phyloP scores from a whole-genome alignment of 2,888 invertebrate species.

The Drosophila phalerata region DNA sequence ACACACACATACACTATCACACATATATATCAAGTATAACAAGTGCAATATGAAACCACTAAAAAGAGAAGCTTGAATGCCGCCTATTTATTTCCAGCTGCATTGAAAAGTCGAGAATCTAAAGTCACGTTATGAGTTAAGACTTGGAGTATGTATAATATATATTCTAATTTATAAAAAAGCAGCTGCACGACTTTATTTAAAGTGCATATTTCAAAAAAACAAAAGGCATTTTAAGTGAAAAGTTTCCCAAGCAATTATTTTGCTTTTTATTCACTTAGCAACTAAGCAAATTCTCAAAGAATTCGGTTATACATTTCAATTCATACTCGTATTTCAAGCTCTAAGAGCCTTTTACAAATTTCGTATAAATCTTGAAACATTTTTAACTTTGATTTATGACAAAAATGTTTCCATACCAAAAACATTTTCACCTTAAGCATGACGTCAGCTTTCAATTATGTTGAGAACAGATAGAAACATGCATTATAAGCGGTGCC shows the following conservation, averaged over 20 bases:
- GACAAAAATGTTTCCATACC: constrained; percentile 3
- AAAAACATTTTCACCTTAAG: constrained; percentile 46
- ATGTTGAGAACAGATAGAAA: constrained; percentile 50
- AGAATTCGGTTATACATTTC: constrained; percentile 3
- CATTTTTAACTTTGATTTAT: constrained; percentile 22
- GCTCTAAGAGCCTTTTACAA: constrained; percentile 13
- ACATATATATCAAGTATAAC: constrained; percentile 1
- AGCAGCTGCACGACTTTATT: constrained; percentile 18
- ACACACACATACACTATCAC: constrained; percentile 2
- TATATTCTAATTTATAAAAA: background rate
- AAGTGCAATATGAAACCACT: constrained; percentile 38
- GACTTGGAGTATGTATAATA: constrained; percentile 10
- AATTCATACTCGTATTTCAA: background rate
- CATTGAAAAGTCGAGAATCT: background rate
- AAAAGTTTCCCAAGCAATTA: constrained; percentile 1
- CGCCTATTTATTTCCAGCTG: constrained; percentile 25
- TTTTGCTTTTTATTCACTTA: background rate
- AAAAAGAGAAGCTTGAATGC: constrained; percentile 18
- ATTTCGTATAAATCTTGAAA: constrained; percentile 2
- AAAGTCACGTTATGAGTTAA: background rate
- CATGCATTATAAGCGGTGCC: constrained; percentile 35
- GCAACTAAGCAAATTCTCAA: background rate
- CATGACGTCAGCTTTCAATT: constrained; percentile 65
- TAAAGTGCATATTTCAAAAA: constrained; percentile 6
- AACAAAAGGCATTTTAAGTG: background rate